Evolutionary conservation across 1,140 invertebrate genomes (phyloP), one percentile per base, ranked within the genome.

Genomic region (Aphelenchoides fujianensis): DNA sequence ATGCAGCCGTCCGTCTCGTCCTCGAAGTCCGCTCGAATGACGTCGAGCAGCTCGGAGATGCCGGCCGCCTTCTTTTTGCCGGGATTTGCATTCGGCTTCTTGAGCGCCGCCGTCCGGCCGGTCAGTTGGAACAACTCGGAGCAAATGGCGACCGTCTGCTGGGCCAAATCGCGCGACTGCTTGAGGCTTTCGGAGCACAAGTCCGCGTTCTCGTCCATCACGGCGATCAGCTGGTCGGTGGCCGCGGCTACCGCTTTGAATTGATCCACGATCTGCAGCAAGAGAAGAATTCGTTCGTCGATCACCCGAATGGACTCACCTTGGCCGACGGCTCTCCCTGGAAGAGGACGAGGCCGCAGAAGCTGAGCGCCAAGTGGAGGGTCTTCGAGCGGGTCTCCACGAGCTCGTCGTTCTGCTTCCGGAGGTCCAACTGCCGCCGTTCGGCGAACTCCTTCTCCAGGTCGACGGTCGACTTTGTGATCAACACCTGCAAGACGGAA

Each of bases 341-440:
- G 19, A 59, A 59, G 27, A 59, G 5, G 5, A 23, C 55, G 5
- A 59, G 34, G 34, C 55, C 55, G 34, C 55, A 59, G 5, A 59
- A 59, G 34, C 55, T 19, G 7, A 59, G 5, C 55, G 55, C 55
- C 71, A 2, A 61, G 3, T 61, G 70, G 35, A 72, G 27, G 12
- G 70, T 61, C 52, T 74, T 72, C 2, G 70, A n/a, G 52, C 61
- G 52, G 16, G 61, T 67, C 27, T 66, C 5, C 5, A 66, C 16
- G 19, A 66, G 19, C 41, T 48, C 41, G 41, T 48, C 23, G 41
- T 23, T 48, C 12, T 23, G 41, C 23, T 12, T 16, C 12, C 12
- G 23, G 12, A 48, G 41, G 23, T 48, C 41, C 12, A 48, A 48
- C 41, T 48, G 41, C 12, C 12, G 23, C 12, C 12, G 12, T 48